A percentile compares a stretch with the other conserved stretches of the same genome.
Evolutionary conservation across 1,140 invertebrate species (phyloP).

Genomic region (Asbolus verrucosus): DNA sequence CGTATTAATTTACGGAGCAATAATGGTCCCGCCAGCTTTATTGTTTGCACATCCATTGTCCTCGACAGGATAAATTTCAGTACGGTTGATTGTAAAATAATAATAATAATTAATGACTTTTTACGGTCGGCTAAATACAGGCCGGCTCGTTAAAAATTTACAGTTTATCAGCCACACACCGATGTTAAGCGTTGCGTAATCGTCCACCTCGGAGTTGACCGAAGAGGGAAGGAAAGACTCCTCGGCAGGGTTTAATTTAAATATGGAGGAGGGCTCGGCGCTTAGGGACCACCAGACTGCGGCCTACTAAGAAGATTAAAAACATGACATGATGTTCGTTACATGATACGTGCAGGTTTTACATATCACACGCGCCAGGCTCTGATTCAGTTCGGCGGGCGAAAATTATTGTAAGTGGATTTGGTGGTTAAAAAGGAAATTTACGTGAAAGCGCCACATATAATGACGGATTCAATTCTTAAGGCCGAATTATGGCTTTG

Average conservation of each 20-base stretch:
- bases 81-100: no score
- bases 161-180: no score
- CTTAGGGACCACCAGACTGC: slow-evolving; percentile 4
- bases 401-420: not conserved
- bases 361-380: slow-evolving; percentile 2
- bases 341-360: slow-evolving; percentile 15
- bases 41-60: no score
- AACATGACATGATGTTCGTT: slow-evolving; percentile 22
- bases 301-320: slow-evolving; percentile 36
- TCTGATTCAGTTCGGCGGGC: not conserved
- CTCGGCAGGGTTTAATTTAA: slow-evolving; percentile 22
- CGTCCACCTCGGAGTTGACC: no score
- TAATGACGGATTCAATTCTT: slow-evolving; percentile 17
- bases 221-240: slow-evolving; percentile 11
- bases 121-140: no score
- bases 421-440: not conserved
- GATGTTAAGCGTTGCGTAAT: no score
- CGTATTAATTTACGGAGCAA: no score
- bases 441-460: not conserved
- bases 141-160: no score
- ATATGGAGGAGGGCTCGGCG: slow-evolving; percentile 14
- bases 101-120: no score
- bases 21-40: no score
- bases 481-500: slow-evolving; percentile 10
- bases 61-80: no score